Evolutionary conservation across 2,797 vertebrate species (phyloP), one percentile per base, ranked within the genome.

Genomic region (Psittacula echo): DNA sequence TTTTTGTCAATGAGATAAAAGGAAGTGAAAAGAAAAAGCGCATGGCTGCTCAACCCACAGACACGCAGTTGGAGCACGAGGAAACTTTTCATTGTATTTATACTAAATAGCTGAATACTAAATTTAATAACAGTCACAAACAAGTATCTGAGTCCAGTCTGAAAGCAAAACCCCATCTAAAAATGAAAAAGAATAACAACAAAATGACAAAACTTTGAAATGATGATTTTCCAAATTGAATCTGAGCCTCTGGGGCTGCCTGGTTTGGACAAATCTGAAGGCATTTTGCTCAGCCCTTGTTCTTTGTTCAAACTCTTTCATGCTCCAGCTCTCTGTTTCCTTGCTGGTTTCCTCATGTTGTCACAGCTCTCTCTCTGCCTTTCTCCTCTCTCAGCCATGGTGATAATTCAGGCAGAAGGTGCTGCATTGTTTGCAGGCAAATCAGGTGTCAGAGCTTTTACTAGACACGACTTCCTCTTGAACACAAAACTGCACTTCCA

Each of bases 401-500:
- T 75, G 87, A 88, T 48, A n/a, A 44, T 93, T 89, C 82, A 77
- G 53, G 70, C 73, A 79, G 79, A 81, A 86, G 54, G 83, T 90
- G 54, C 26, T 30, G 30, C 66, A 95, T 94, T 96, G 87, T 97
- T 91, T 42, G 67, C 73, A 91, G 74, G 76, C 67, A 94, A 96
- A 94, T 96, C 92, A 91, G 89, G 95, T 88, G 93, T 93, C 66
- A 21, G 66, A 76, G 76, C 80, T 95, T 96, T 81, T 24, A 73
- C 80, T 3, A 88, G 79, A 70, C 8, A 0, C 0, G 3, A 90
- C 87, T 97, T 97, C 95, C 95, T 93, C 76, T 56, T 11, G 23
- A 90, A 75, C 85, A 96, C 95, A 96, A 94, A 96, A 95, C 94
- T 94, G 79, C 67, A 94, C 77, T 97, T 95, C 94, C 93, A 97